Conservation (phyloP, 2,797 vertebrate species). For the Apogon hyalosoma region DNA sequence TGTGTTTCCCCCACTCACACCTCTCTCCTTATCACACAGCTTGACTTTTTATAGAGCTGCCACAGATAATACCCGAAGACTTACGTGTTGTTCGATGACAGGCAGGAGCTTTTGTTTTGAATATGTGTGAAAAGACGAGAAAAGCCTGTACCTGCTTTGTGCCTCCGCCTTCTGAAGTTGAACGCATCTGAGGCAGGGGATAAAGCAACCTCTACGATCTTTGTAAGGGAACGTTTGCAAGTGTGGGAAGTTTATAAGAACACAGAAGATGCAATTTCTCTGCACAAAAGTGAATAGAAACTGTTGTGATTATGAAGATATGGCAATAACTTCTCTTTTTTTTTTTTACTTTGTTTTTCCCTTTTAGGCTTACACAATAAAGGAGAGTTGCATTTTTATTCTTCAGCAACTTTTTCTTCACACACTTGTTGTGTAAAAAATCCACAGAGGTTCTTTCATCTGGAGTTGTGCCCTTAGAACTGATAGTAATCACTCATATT, state of each 20-base stretch:
- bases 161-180: constrained; percentile 30
- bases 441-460: constrained; percentile 6
- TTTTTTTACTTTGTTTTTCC: background rate
- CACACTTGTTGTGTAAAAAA: constrained; percentile 14
- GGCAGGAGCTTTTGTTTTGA: constrained; percentile 50
- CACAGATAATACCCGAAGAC: constrained; percentile 47
- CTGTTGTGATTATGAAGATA: constrained; percentile 14
- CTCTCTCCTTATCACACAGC: constrained; percentile 55
- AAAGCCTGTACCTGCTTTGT: constrained; percentile 42
- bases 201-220: constrained; percentile 36
- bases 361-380: background rate
- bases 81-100: constrained; percentile 48
- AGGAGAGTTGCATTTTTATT: constrained; percentile 14
- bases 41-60: constrained; percentile 52
- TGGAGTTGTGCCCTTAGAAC: constrained; percentile 13
- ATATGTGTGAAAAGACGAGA: constrained; percentile 39
- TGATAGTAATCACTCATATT: constrained; percentile 5
- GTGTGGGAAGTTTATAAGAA: constrained; percentile 20
- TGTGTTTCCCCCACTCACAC: constrained; percentile 58
- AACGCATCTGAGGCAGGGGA: constrained; percentile 21
- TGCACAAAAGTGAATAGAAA: constrained; percentile 15
- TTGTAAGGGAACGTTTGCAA: constrained; percentile 5
- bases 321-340: background rate
- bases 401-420: constrained; percentile 28
- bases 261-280: constrained; percentile 13